Base-by-base conservation (phyloP, 2,888 invertebrate species). In the Cinara cedri region DNA sequence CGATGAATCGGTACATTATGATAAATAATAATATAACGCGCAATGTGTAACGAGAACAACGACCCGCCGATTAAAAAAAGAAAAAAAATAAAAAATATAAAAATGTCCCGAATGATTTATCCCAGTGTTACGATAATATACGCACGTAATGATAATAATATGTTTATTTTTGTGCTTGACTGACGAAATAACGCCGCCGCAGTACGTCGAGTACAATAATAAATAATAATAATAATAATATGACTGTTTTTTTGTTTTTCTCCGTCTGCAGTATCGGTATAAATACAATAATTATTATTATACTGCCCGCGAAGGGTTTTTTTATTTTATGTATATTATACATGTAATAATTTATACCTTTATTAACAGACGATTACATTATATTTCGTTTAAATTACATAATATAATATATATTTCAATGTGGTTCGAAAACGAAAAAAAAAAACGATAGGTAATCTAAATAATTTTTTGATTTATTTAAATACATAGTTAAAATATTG, bases 31-130 rank as follows among this genome's bases (percentile, higher is more conserved):
- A 8, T 34, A 63, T 19, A 9, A 4, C 14, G 26, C 6, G 16
- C 11, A 49, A 21, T 51, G 19, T n/a, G 34, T 42, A 63, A 74
- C 60, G 26, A 63, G 49, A 51, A 60, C 24, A 75, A 75, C 24
- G 55, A 75, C 55, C 65, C 75, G 34, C 62, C 54, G 75, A 75
- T 75, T 75, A 66, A 55, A 75, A 75, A 66, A 26, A 55, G 42
- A 42, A 44, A 54, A 55, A 54, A 63, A 51, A 51, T 63, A 65
- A n/a, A n/a, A n/a, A n/a, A n/a, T n/a, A n/a, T n/a, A n/a, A n/a
- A n/a, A n/a, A n/a, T n/a, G n/a, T n/a, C n/a, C n/a, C n/a, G n/a
- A 75, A 55, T 55, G 55, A 55, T 75, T 75, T 26, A 42, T 66
- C 55, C 24, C 44, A 75, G 44, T 21, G 44, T 21, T 13, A 13